Evolutionary conservation across 1,140 invertebrate genomes (phyloP).

Genomic region (Zelostemma sp.): DNA sequence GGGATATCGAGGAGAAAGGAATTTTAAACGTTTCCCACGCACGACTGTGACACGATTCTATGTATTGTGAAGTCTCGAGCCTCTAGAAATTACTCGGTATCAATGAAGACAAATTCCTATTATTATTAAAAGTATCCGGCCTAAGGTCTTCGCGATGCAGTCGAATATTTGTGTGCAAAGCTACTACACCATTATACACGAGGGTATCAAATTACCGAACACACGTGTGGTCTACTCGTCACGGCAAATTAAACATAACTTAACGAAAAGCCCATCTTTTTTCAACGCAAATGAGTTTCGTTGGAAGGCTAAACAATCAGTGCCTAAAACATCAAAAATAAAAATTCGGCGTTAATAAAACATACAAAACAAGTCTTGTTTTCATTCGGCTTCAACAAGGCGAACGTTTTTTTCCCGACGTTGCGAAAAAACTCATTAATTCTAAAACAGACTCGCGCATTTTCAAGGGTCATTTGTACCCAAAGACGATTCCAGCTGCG

Average conservation of each 20-base stretch:
- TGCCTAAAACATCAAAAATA: neutral
- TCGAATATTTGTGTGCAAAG: neutral
- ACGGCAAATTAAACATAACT: neutral
- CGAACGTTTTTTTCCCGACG: too few species aligned
- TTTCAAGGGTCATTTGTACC: slow-evolving; percentile 38
- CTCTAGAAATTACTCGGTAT: neutral
- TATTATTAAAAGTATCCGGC: neutral
- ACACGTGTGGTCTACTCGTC: neutral
- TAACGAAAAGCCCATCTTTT: neutral
- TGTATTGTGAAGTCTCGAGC: neutral
- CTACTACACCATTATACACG: neutral
- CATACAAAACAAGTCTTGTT: too few species aligned
- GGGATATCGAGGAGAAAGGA: neutral
- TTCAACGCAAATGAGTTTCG: neutral
- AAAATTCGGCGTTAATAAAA: too few species aligned
- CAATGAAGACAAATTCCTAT: slow-evolving; percentile 6
- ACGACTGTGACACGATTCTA: neutral
- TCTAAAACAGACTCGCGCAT: slow-evolving; percentile 18
- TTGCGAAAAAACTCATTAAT: slow-evolving; percentile 42
- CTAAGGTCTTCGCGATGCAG: neutral
- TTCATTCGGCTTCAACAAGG: too few species aligned
- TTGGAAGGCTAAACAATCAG: neutral
- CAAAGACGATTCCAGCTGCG: slow-evolving; percentile 33
- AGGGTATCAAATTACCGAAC: slow-evolving; percentile 5
- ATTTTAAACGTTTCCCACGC: slow-evolving; percentile 7